Base-by-base conservation (phyloP, 2,888 invertebrate species). In the Drosophila neutralis region DNA sequence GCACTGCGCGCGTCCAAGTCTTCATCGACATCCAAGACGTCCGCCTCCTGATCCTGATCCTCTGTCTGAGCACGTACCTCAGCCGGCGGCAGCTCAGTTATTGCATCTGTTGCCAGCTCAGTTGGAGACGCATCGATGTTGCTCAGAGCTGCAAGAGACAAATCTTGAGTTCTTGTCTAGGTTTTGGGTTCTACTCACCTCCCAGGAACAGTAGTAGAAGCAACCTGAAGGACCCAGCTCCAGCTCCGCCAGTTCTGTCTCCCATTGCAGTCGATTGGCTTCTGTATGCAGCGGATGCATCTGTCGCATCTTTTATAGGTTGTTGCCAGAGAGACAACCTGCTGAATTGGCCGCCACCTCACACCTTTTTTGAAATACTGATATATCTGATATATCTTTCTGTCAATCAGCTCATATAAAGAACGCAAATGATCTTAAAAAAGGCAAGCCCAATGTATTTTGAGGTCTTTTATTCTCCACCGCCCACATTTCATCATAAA, bases 1-100 rank as follows among this genome's bases (percentile, higher is more conserved):
- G 91, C 89, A 53, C 87, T 88, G 24, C 92, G 90, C 15, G 82
- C 91, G 59, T 91, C 89, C 35, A 81, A 59, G 27, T 90, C 90
- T 0, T 83, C 66, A 13, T 87, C 87, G 8, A 69, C 64, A 10
- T 82, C 83, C 24, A 84, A 7, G 3, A 68, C 52, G 15, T 45
- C 45, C 8, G 21, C 45, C 8, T 45, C 45, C 45, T 24, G 21
- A 15, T 68, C 64, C 51, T 61, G 62, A 10, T 77, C 78, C 21
- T 71, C 60, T 51, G 71, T 63, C 40, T 82, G 72, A 5, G 84
- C 53, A 8, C 81, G 80, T 4, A 72, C 40, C 24, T 88, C 87
- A 1, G 48, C 45, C 45, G 21, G 21, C 1, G 64, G 29, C 11
- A 67, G 59, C 1, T 64, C 58, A 0, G 59, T 21, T 6, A 73